Evolutionary conservation across 2,888 invertebrate species (phyloP).

Genomic region (Cremastinae sp.): DNA sequence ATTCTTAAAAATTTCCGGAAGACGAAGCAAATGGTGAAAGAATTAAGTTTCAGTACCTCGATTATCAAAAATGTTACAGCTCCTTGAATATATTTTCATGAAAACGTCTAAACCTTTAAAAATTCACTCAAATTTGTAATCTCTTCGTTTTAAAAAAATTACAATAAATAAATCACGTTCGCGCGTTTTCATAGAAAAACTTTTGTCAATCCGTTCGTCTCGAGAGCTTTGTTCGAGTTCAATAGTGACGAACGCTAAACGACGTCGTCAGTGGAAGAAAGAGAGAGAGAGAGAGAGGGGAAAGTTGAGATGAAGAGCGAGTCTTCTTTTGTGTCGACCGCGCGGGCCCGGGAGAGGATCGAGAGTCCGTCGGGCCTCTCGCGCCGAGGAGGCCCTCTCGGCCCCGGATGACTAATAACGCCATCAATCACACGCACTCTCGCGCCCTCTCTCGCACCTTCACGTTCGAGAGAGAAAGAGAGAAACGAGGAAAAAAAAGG

Average conservation of each 20-base stretch:
- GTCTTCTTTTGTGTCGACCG: slow-evolving; percentile 50
- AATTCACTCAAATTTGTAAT: no score
- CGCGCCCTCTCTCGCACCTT: slow-evolving; percentile 48
- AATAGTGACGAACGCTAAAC: slow-evolving; percentile 57
- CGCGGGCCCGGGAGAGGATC: slow-evolving; percentile 22
- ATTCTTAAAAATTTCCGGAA: no score
- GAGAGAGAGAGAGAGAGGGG: slow-evolving; percentile 45
- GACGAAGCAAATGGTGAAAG: no score
- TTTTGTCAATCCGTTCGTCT: neutral
- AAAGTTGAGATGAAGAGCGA: slow-evolving; percentile 50
- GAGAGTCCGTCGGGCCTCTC: slow-evolving; percentile 48
- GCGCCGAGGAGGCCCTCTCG: slow-evolving; percentile 44
- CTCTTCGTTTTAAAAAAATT: no score
- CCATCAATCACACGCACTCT: slow-evolving; percentile 77
- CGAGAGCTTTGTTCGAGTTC: slow-evolving; percentile 10
- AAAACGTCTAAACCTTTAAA: no score
- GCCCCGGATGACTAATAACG: slow-evolving; percentile 76
- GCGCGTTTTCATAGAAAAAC: no score
- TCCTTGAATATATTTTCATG: no score
- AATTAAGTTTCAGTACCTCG: no score
- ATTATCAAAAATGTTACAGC: no score
- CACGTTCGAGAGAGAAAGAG: slow-evolving; percentile 36
- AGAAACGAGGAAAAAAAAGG: no score
- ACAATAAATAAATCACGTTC: no score
- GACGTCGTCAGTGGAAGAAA: slow-evolving; percentile 53